Evolutionary conservation across 2,888 invertebrate genomes (phyloP), one percentile per base, ranked within the genome.

Genomic region (Mythimna ferrago): DNA sequence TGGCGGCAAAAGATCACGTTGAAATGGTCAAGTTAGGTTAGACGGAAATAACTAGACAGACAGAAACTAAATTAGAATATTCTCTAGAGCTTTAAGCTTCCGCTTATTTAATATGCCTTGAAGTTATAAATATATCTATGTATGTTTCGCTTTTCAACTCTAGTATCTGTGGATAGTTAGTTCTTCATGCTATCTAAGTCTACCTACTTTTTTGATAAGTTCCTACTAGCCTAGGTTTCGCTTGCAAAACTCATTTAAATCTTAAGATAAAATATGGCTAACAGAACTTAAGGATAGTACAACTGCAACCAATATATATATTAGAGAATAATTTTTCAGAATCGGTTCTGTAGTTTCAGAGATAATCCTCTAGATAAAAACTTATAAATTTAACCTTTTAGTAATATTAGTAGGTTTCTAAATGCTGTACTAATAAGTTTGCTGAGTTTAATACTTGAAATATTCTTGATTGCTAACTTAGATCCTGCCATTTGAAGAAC

Each of bases 11-110:
- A 89, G 94, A 62, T 91, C 95, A 86, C 19, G 44, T 67, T 89
- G 78, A 82, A 88, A 78, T 93, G 92, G 95, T 80, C 87, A 86
- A 82, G 86, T 89, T 87, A 84, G 77, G 81, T 84, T 89, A 92
- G 93, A 94, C 94, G 92, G 92, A 93, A 94, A 94, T 94, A 95
- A 93, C 94, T 93, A 94, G 91, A 93, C 91, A 91, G 92, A 92
- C 92, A 89, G 92, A 90, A 91, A 93, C 93, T 90, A 93, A 95
- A 94, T 95, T 94, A 94, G 93, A 94, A 93, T 94, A 93, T 90
- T 93, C 93, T 91, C 92, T 89, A 87, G 92, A 92, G 93, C 85
- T 93, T 92, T 88, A 88, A 92, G 90, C 90, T 93, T 92, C 90
- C 89, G 90, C 89, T 93, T 90, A 80, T 79, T 74, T 79, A 80